Evolutionary conservation across 1,140 invertebrate species (phyloP), one percentile per base, ranked within the genome.

Genomic region (Pectinophora gossypiella): DNA sequence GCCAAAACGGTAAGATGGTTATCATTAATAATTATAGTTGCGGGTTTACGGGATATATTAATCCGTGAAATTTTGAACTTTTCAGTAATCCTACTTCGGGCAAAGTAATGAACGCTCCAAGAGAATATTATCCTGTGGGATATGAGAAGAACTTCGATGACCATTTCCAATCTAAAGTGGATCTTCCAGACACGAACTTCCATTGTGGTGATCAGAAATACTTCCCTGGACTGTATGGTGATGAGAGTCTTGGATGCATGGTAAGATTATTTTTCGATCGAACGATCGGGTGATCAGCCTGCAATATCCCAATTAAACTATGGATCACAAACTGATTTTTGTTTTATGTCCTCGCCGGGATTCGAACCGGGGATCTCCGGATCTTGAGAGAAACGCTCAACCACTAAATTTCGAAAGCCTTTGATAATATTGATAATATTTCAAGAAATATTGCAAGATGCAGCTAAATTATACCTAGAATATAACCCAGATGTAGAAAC

Each of bases 231-330:
- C 85, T 97, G 0, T 97, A 97, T 61, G 95, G 95, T 0, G 96
- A 97, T 66, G 94, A 95, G 61, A 94, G 94, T 85, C 89, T 97
- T n/a, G 95, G 95, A 23, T 97, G 96, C 83, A 97, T 97, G 95
- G 96, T 97, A 80, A 89, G 89, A 7, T 40, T 13, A 32, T n/a
- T n/a, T n/a, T n/a, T n/a, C n/a, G n/a, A n/a, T n/a, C n/a, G n/a
- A n/a, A n/a, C n/a, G n/a, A n/a, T n/a, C n/a, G n/a, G n/a, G n/a
- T n/a, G n/a, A n/a, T n/a, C n/a, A n/a, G n/a, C n/a, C n/a, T n/a
- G n/a, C n/a, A n/a, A n/a, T n/a, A n/a, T n/a, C n/a, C n/a, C n/a
- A n/a, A n/a, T n/a, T n/a, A n/a, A n/a, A n/a, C n/a, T n/a, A n/a
- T n/a, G n/a, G n/a, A n/a, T n/a, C n/a, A n/a, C n/a, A n/a, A n/a